These are phyloP conservation scores for Netelia fuscicornis DNA, from an alignment of 2,888 invertebrate genomes.

Conservation along the genomic window DNA sequence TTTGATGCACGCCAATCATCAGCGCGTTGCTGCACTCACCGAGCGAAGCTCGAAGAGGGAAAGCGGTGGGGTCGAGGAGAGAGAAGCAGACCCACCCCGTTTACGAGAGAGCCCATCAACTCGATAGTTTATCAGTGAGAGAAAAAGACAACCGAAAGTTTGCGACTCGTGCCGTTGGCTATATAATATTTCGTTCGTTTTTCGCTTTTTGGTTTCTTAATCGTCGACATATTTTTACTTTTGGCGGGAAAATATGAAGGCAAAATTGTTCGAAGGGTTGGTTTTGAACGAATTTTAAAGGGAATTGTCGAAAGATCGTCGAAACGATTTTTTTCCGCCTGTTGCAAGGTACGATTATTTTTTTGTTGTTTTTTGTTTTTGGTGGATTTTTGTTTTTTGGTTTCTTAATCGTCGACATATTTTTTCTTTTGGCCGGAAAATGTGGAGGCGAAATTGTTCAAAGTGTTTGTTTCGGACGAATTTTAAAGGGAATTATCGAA, in stretches of 20 bases:
- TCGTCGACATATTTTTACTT: not conserved
- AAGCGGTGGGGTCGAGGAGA: not conserved
- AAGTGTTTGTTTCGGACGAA: too few relatives aligned
- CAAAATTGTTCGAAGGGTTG: too few relatives aligned
- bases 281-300: too few relatives aligned
- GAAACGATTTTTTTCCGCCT: too few relatives aligned
- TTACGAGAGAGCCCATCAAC: slow-evolving; percentile 72
- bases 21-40: slow-evolving; percentile 47
- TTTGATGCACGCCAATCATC: slow-evolving; percentile 64
- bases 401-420: not conserved
- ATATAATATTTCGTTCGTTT: slow-evolving; percentile 15
- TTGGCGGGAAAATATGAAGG: too few relatives aligned
- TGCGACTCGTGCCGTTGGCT: slow-evolving; percentile 11
- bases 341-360: too few relatives aligned
- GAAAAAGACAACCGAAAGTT: slow-evolving; percentile 29
- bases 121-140: slow-evolving; percentile 73
- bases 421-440: too few relatives aligned
- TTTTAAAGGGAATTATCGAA: too few relatives aligned
- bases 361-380: not conserved
- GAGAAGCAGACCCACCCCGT: slow-evolving; percentile 60
- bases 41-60: not conserved
- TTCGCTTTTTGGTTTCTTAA: not conserved
- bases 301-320: too few relatives aligned
- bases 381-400: not conserved
- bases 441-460: too few relatives aligned